Evolutionary conservation across 2,797 vertebrate species (phyloP).

Genomic region (Pterois miles): DNA sequence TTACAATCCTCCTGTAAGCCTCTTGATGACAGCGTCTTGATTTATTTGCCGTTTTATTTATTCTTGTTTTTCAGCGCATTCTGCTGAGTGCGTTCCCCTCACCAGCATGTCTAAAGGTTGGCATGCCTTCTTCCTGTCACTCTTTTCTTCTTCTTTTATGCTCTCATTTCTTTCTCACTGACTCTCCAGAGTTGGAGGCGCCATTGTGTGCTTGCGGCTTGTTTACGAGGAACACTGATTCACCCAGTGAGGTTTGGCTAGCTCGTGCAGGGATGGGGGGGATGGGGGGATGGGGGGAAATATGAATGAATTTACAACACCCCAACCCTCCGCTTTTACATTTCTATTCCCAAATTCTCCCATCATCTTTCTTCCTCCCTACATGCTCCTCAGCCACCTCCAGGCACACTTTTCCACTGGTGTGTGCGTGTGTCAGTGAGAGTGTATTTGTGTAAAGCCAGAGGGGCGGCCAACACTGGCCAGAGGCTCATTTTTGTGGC

Average conservation of each 20-base stretch:
- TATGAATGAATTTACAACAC: slow-evolving; percentile 80
- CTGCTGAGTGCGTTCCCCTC: slow-evolving; percentile 28
- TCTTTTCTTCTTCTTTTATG: slow-evolving; percentile 41
- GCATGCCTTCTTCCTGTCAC: slow-evolving; percentile 33
- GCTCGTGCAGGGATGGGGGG: not conserved
- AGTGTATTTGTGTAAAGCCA: slow-evolving; percentile 71
- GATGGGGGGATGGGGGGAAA: slow-evolving; percentile 39
- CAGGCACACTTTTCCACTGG: slow-evolving; percentile 73
- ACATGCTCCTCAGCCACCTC: slow-evolving; percentile 62
- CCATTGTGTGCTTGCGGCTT: slow-evolving; percentile 79
- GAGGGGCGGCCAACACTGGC: slow-evolving; percentile 64
- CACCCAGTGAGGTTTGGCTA: slow-evolving; percentile 78
- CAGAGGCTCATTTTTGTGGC: slow-evolving; percentile 82
- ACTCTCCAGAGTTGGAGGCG: slow-evolving; percentile 69
- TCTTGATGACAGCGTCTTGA: not conserved
- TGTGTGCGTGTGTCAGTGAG: slow-evolving; percentile 64
- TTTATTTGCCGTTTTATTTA: slow-evolving; percentile 6
- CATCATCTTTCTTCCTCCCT: slow-evolving; percentile 62
- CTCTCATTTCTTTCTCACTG: slow-evolving; percentile 54
- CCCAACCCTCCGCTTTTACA: slow-evolving; percentile 49
- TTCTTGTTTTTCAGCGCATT: slow-evolving; percentile 26
- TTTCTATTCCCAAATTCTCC: slow-evolving; percentile 62
- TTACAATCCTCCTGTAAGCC: not conserved
- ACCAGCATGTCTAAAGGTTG: slow-evolving; percentile 25
- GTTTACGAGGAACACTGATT: slow-evolving; percentile 82